Evolutionary conservation across 2,888 invertebrate species (phyloP).

Genomic region (Callyntrura guangdongensis): DNA sequence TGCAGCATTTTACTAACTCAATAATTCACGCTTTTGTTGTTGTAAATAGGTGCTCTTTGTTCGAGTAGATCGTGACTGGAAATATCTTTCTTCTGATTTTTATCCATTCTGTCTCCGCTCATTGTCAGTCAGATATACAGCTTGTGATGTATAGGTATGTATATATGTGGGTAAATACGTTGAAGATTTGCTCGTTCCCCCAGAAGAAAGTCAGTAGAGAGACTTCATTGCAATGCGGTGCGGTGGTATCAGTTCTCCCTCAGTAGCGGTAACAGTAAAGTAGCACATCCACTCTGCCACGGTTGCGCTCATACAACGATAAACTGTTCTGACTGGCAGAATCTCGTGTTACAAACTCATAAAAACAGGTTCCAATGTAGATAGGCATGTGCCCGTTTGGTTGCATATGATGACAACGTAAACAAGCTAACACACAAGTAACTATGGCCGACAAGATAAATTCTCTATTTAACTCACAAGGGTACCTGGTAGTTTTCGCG

Average conservation of each 20-base stretch:
- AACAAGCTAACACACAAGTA: neutral
- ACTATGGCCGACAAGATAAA: slow-evolving; percentile 16
- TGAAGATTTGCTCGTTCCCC: neutral
- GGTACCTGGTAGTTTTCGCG: neutral
- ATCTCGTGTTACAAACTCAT: slow-evolving; percentile 39
- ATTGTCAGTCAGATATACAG: neutral
- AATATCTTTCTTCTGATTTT: neutral
- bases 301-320: neutral
- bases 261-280: neutral
- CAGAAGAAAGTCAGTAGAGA: neutral
- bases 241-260: neutral
- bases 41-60: neutral
- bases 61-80: neutral
- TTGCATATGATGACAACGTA: slow-evolving; percentile 29
- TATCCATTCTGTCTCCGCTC: neutral
- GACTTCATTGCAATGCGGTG: slow-evolving; percentile 3
- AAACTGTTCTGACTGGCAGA: slow-evolving; percentile 7
- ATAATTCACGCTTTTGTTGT: slow-evolving; percentile 8
- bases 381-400: neutral
- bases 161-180: neutral
- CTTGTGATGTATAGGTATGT: too few relatives aligned
- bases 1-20: neutral
- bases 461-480: slow-evolving; percentile 6
- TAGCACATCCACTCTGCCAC: neutral
- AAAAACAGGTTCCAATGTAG: neutral